phyloP scores from a whole-genome alignment of 37 sponge, comb jelly and placozoan genomes.

The Diacarnus erythraeanus region DNA sequence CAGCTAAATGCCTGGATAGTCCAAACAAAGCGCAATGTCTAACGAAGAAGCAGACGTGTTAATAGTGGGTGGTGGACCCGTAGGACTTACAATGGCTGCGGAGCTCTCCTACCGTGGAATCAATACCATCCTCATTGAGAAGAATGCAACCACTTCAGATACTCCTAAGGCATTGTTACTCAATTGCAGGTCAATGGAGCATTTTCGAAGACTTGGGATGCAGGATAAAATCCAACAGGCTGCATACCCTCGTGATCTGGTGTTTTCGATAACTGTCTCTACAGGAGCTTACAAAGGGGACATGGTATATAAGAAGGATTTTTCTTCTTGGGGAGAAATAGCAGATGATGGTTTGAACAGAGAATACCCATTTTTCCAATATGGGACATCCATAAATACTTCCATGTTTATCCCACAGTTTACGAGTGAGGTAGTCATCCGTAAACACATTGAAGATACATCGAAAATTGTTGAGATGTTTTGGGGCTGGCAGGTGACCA shows the following conservation, averaged over 20 bases:
- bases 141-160: slow-evolving; percentile 34
- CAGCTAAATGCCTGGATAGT: no score
- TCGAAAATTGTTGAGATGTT: slow-evolving; percentile 18
- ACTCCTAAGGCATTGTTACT: slow-evolving; percentile 53
- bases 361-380: slow-evolving; percentile 25
- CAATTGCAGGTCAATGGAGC: slow-evolving; percentile 69
- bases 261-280: background rate
- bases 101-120: slow-evolving; percentile 62
- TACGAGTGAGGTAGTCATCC: slow-evolving; percentile 58
- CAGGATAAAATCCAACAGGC: slow-evolving; percentile 30
- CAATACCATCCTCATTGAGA: slow-evolving; percentile 67
- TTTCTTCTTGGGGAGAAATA: slow-evolving; percentile 63
- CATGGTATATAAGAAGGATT: slow-evolving; percentile 10
- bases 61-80: slow-evolving; percentile 69
- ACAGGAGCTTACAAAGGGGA: background rate
- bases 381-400: slow-evolving; percentile 14
- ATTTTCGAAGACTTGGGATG: slow-evolving; percentile 64
- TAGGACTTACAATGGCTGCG: slow-evolving; percentile 65
- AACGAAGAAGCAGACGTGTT: slow-evolving; percentile 40
- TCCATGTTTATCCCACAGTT: slow-evolving; percentile 63
- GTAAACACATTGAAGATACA: slow-evolving; percentile 35
- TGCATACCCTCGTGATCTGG: slow-evolving; percentile 51
- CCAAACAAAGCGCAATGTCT: slow-evolving; percentile 12
- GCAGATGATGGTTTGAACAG: slow-evolving; percentile 21
- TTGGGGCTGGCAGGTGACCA: slow-evolving; percentile 50